Evolutionary conservation across 2,113 vertebrate species (phyloP), one percentile per base, ranked within the genome.

Genomic region (Vireo altiloquus): DNA sequence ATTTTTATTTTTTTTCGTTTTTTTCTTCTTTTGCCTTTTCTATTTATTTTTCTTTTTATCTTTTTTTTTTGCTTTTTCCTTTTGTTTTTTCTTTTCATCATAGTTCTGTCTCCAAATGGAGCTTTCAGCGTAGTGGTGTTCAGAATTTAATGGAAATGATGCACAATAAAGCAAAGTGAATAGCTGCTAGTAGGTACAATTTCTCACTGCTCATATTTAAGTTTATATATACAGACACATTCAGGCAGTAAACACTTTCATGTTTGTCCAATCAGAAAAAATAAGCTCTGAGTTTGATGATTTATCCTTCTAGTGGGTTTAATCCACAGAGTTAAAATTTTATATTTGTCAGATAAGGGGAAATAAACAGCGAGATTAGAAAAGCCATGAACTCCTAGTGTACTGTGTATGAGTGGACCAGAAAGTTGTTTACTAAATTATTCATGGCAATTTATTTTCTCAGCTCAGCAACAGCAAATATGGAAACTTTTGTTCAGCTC

Each of bases 391-490:
- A 15, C 46, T 50, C 33, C 13, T 53, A 39, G 30, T 69, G 21
- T 15, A 22, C 23, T 74, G 16, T 53, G 61, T 70, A 7, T 71
- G 20, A 87, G 39, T 71, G 52, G 33, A 63, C 33, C 25, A 75
- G 66, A 71, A 85, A 17, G 42, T 70, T 78, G 13, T 70, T 90
- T 47, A 35, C 13, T 60, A 37, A 74, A 63, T 79, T 82, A 70
- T 78, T 90, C 10, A 59, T 63, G 15, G 35, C 2, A 53, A 88
- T 63, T 82, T 82, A 66, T 90, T 90, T 92, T 65, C 53, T 80
- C 35, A 46, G 20, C 27, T 64, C 19, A 59, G 27, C 27, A 90
- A 53, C 16, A 82, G 21, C 46, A 81, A 65, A 82, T 87, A 35
- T 23, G 42, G 35, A 89, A 85, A 75, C 21, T 80, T 70, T 76